Evolutionary conservation across 2,888 invertebrate species (phyloP).

Genomic region (Rhabditophanes sp.): DNA sequence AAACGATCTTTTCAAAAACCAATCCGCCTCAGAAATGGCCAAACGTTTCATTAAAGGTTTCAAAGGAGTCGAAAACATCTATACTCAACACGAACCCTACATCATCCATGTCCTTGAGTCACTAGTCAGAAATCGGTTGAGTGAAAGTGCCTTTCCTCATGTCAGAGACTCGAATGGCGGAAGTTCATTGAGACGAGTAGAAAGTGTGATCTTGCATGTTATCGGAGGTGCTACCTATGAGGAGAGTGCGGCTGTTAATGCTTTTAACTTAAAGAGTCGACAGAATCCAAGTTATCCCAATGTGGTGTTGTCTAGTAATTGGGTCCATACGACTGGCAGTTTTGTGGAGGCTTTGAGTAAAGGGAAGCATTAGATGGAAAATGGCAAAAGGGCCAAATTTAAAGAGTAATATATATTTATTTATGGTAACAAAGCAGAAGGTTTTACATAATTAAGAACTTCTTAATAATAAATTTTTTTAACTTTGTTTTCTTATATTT

Average conservation of each 20-base stretch:
- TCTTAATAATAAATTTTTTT: too few relatives aligned
- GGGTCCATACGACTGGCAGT: constrained; percentile 24
- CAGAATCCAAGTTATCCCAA: constrained; percentile 35
- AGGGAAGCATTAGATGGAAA: too few relatives aligned
- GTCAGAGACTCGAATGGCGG: constrained; percentile 8
- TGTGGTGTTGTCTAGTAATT: constrained; percentile 23
- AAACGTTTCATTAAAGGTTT: constrained; percentile 59
- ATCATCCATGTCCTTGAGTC: constrained; percentile 75
- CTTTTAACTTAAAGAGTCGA: constrained; percentile 56
- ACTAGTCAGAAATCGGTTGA: constrained; percentile 70
- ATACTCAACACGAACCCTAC: constrained; percentile 90
- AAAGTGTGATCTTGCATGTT: constrained; percentile 86
- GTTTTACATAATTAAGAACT: too few relatives aligned
- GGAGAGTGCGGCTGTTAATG: constrained; percentile 71
- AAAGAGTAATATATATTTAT: too few relatives aligned
- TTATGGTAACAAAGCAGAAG: too few relatives aligned
- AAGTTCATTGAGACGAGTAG: constrained; percentile 53
- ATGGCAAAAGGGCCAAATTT: too few relatives aligned
- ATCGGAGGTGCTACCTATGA: constrained; percentile 92
- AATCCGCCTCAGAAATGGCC: constrained; percentile 72
- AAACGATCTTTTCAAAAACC: constrained; percentile 64
- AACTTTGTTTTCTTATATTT: too few relatives aligned
- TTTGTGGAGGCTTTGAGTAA: too few relatives aligned
- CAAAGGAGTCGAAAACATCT: constrained; percentile 94
- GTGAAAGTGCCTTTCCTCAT: constrained; percentile 49